Evolutionary conservation across 2,113 vertebrate species (phyloP).

Genomic region (Austrofundulus limnaeus): DNA sequence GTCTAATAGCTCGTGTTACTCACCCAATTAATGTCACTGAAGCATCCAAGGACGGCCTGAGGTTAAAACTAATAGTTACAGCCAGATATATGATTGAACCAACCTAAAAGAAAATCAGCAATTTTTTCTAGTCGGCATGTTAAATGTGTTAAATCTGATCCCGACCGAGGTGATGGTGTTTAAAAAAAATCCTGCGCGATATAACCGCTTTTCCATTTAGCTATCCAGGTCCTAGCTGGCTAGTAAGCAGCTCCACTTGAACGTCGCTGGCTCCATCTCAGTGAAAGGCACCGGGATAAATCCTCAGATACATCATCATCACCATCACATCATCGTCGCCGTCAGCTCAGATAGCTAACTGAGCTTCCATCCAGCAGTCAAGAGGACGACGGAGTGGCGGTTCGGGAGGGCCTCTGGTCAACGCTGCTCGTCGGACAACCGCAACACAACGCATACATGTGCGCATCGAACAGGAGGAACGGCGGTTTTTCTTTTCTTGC

Average conservation of each 20-base stretch:
- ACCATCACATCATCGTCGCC: constrained; percentile 24
- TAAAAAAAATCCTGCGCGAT: constrained; percentile 17
- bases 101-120: constrained; percentile 54
- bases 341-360: constrained; percentile 51
- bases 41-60: constrained; percentile 60
- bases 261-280: constrained; percentile 71
- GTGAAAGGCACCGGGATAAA: constrained; percentile 64
- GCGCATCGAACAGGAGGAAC: background rate
- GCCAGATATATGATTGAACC: constrained; percentile 53
- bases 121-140: constrained; percentile 40
- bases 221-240: constrained; percentile 51
- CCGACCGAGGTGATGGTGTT: constrained; percentile 22
- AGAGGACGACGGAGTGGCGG: background rate
- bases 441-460: constrained; percentile 3
- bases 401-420: background rate
- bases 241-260: constrained; percentile 56
- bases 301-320: constrained; percentile 66
- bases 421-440: constrained; percentile 3
- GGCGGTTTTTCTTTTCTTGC: constrained; percentile 1
- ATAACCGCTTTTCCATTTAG: constrained; percentile 48
- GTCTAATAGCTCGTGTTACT: constrained; percentile 44
- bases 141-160: constrained; percentile 27
- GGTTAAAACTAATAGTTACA: constrained; percentile 30
- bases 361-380: constrained; percentile 10
- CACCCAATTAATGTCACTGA: constrained; percentile 63